A percentile compares a stretch with the other conserved stretches of the same genome.
Evolutionary conservation across 2,888 invertebrate genomes (phyloP).

Genomic region (Mythimna ferrago): DNA sequence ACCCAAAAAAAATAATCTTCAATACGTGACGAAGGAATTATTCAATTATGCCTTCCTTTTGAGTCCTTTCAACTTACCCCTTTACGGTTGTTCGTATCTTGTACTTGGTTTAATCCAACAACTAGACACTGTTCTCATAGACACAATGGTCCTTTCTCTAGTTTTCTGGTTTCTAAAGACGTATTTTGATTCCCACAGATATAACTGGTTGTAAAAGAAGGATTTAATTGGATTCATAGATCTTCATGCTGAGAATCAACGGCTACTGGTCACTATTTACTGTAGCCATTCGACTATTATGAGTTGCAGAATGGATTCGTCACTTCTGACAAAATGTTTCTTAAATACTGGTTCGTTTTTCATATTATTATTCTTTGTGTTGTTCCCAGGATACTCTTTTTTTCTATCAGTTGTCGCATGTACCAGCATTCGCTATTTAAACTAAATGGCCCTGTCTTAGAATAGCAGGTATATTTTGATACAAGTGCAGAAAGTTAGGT

Average conservation of each 20-base stretch:
- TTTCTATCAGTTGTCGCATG: background rate
- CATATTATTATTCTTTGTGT: constrained; percentile 8
- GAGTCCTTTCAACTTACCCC: constrained; percentile 65
- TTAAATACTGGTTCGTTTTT: constrained; percentile 29
- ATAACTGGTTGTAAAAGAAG: constrained; percentile 72
- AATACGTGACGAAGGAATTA: constrained; percentile 47
- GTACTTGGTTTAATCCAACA: constrained; percentile 73
- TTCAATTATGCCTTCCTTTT: constrained; percentile 61
- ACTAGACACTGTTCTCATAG: constrained; percentile 78
- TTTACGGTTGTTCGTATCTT: constrained; percentile 69
- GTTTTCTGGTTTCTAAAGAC: constrained; percentile 75
- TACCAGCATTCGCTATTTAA: constrained; percentile 17
- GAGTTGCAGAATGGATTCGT: constrained; percentile 39
- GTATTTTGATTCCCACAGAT: constrained; percentile 68
- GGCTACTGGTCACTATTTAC: constrained; percentile 51
- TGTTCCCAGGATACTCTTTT: constrained; percentile 23
- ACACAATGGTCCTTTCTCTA: constrained; percentile 75
- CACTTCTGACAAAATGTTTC: constrained; percentile 45
- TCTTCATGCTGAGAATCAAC: constrained; percentile 51
- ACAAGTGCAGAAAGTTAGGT: too few relatives aligned
- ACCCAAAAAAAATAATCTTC: constrained; percentile 43
- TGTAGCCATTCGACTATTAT: constrained; percentile 46
- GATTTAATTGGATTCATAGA: constrained; percentile 60
- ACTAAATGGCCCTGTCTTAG: background rate
- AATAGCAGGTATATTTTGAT: background rate